Evolutionary conservation across 1,140 invertebrate genomes (phyloP).

Genomic region (Mycetomoellerius zeteki): DNA sequence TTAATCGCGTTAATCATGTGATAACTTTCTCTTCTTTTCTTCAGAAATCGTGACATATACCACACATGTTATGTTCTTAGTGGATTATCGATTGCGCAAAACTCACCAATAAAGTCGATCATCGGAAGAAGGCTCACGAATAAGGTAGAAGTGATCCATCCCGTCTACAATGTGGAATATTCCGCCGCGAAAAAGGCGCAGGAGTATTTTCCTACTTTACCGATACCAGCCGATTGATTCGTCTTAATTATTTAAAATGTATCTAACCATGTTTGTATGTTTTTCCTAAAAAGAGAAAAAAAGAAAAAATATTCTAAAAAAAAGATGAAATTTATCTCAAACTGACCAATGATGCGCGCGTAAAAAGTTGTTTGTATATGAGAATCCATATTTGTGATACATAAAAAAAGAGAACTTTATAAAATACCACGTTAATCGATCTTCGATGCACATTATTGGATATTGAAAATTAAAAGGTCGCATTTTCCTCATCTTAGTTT

Average conservation of each 20-base stretch:
- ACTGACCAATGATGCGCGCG: constrained; percentile 62
- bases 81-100: constrained; percentile 97
- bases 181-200: constrained; percentile 80
- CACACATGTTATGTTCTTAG: constrained; percentile 98
- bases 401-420: neutral
- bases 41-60: constrained; percentile 95
- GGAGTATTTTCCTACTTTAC: constrained; percentile 80
- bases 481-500: constrained; percentile 22
- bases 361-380: constrained; percentile 64
- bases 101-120: constrained; percentile 88
- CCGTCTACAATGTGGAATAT: constrained; percentile 82
- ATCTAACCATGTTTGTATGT: constrained; percentile 64
- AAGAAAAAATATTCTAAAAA: constrained; percentile 29
- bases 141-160: constrained; percentile 81
- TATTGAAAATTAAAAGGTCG: constrained; percentile 5
- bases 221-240: constrained; percentile 80
- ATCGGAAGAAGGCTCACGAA: constrained; percentile 77
- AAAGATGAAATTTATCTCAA: constrained; percentile 47
- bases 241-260: constrained; percentile 48
- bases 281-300: constrained; percentile 52
- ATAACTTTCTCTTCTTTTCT: constrained; percentile 49
- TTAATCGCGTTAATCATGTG: neutral
- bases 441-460: neutral
- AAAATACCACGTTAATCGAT: constrained; percentile 1
- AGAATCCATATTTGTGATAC: constrained; percentile 45